Evolutionary conservation across 2,888 invertebrate genomes (phyloP).

Genomic region (Hedya salicella): DNA sequence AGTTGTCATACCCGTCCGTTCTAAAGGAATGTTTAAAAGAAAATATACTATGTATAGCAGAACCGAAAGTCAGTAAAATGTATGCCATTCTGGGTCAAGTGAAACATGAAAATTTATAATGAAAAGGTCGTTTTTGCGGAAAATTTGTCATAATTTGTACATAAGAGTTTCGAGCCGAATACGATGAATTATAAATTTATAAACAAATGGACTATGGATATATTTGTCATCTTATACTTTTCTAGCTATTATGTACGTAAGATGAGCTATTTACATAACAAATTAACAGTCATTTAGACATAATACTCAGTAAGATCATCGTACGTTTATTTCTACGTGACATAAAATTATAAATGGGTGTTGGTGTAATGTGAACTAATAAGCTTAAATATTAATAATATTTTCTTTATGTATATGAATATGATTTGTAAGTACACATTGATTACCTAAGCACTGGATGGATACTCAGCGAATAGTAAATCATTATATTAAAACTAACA

Average conservation of each 20-base stretch:
- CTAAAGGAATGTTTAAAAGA: constrained; percentile 48
- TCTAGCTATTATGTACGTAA: constrained; percentile 8
- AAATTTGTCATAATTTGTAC: too few species aligned
- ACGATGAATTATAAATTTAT: constrained; percentile 2
- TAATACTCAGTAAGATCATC: neutral
- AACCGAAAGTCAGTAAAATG: too few species aligned
- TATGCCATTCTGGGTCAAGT: too few species aligned
- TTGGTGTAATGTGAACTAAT: neutral
- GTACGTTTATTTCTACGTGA: neutral
- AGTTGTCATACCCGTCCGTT: constrained; percentile 44
- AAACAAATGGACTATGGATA: constrained; percentile 9
- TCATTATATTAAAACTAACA: constrained; percentile 3
- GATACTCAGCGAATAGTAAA: neutral
- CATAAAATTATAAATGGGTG: neutral
- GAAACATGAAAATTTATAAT: too few species aligned
- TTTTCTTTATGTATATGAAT: too few species aligned
- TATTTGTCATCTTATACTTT: neutral
- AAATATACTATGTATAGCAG: too few species aligned
- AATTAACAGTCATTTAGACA: constrained; percentile 3
- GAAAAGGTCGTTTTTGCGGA: too few species aligned
- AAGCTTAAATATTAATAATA: neutral
- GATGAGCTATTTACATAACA: constrained; percentile 13
- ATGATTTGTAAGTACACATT: too few species aligned
- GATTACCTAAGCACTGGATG: too few species aligned
- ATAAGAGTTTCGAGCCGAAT: too few species aligned